Base-by-base conservation (phyloP, 2,888 invertebrate species). In the Lasius platythorax region DNA sequence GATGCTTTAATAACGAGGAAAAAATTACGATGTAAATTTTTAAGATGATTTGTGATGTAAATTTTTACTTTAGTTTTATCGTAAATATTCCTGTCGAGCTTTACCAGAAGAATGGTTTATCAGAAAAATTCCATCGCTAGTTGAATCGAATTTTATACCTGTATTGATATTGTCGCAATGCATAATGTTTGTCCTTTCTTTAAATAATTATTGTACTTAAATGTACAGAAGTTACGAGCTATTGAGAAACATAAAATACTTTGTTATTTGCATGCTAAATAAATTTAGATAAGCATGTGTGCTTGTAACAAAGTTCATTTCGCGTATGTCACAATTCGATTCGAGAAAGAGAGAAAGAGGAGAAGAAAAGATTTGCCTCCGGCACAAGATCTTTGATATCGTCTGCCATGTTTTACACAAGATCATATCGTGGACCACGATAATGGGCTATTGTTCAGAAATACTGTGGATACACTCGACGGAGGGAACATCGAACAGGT, bases 401-500 rank as follows among this genome's bases (percentile, higher is more conserved):
- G 43, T 23, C 53, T 46, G 33, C 46, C 8, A 33, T 50, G 50
- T 79, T 46, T 72, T 72, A 72, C 46, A 61, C 70, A 70, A 61
- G 79, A 72, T 79, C 61, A 46, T 61, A 79, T 79, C 72, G 79
- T 79, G 72, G 79, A 79, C 79, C 70, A 61, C 23, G 79, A 79
- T 79, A 79, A 79, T 79, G 73, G 79, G 72, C 72, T 72, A 79
- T 79, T 79, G 72, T 79, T 72, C 46, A 61, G 11, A 70, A 79
- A 46, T 79, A 79, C 30, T 58, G 58, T 23, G 78, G 18, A 46
- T 46, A 70, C 43, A 46, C 30, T 58, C 56, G 67, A 28, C 67
- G 46, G 40, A 61, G 61, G 33, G 46, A 33, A 46, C 46, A 33
- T 33, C 30, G 30, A 33, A 33, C 30, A 33, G 2, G 0, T 33